These are phyloP conservation scores for Sclerodermus sp. DNA, from an alignment of 2,888 invertebrate genomes.

Conservation along the genomic window DNA sequence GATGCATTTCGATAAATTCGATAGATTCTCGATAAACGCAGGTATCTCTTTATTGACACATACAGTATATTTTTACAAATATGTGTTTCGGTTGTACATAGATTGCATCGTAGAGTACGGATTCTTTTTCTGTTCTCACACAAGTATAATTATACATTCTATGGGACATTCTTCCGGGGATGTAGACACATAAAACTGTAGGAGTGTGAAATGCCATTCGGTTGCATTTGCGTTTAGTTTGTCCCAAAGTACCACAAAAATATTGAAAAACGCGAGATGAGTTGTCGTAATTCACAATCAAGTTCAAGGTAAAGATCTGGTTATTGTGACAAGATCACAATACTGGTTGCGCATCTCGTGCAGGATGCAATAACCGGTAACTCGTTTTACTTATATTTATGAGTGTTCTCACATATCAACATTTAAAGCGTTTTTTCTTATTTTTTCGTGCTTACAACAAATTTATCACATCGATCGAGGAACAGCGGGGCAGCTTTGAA, in stretches of 20 bases:
- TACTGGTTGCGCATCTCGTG: too few relatives aligned
- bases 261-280: background rate
- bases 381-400: background rate
- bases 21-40: background rate
- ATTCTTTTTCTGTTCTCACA: background rate
- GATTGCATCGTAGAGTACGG: background rate
- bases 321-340: too few relatives aligned
- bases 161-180: background rate
- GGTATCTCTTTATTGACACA: constrained; percentile 27
- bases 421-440: background rate
- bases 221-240: too few relatives aligned
- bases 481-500: background rate
- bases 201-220: background rate
- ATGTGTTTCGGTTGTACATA: constrained; percentile 23
- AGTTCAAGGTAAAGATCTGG: too few relatives aligned
- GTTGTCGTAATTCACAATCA: background rate
- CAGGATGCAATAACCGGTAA: background rate
- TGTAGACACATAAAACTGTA: background rate
- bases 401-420: background rate
- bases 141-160: background rate
- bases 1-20: too few relatives aligned
- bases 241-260: background rate
- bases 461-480: constrained; percentile 1
- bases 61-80: constrained; percentile 40
- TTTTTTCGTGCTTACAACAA: background rate